Evolutionary conservation across 2,888 invertebrate species (phyloP).

Genomic region (Sphaeridia pumilis): DNA sequence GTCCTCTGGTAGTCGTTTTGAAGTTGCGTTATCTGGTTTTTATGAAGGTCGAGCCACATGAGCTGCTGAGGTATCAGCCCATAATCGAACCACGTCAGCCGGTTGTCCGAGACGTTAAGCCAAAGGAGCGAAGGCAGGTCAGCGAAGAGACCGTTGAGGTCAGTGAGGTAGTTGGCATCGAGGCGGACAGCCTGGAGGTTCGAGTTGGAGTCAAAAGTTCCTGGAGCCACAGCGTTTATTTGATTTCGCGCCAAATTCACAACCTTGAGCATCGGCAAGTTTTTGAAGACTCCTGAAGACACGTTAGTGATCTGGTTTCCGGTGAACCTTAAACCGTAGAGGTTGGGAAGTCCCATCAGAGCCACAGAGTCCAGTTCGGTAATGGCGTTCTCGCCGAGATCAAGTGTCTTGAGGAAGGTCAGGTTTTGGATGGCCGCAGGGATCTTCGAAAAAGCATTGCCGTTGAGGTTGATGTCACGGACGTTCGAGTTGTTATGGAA

Average conservation of each 20-base stretch:
- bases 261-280: conserved; percentile 68
- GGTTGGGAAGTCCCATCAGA: conserved; percentile 50
- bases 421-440: conserved; percentile 73
- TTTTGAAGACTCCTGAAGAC: conserved; percentile 63
- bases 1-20: conserved; percentile 43
- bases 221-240: conserved; percentile 64
- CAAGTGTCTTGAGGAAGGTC: conserved; percentile 71
- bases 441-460: conserved; percentile 66
- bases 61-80: conserved; percentile 66
- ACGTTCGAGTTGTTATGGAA: conserved; percentile 56
- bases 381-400: conserved; percentile 83
- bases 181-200: conserved; percentile 74
- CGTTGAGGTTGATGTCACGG: conserved; percentile 75
- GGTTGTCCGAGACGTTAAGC: conserved; percentile 85
- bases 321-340: conserved; percentile 76
- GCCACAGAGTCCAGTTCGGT: conserved; percentile 64
- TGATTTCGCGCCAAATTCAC: conserved; percentile 77
- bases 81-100: conserved; percentile 78
- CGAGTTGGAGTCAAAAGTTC: conserved; percentile 64
- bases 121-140: conserved; percentile 71
- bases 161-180: conserved; percentile 69
- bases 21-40: conserved; percentile 54
- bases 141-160: conserved; percentile 70
- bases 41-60: conserved; percentile 81
- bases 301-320: conserved; percentile 76